phyloP scores from a whole-genome alignment of 1,140 invertebrate species.

The Drosophila burlai region DNA sequence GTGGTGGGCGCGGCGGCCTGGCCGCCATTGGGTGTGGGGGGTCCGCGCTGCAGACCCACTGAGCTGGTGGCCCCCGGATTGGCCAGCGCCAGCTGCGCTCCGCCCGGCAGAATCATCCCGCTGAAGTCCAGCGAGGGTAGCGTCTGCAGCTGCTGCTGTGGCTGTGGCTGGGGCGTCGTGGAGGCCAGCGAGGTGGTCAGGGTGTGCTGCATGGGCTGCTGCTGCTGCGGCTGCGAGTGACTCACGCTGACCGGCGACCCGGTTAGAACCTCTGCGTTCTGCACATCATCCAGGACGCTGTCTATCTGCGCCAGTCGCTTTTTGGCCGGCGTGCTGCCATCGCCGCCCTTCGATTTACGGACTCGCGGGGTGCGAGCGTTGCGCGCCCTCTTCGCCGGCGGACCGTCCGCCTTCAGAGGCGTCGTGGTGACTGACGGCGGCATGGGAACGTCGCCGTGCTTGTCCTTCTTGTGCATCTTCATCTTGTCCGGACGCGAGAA shows the following conservation, averaged over 20 bases:
- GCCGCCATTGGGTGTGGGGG: conserved; percentile 50
- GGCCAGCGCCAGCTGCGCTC: conserved; percentile 74
- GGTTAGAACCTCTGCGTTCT: conserved; percentile 55
- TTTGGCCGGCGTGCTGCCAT: conserved; percentile 59
- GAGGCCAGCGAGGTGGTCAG: conserved; percentile 41
- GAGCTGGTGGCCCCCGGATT: conserved; percentile 75
- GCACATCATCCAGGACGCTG: conserved; percentile 79
- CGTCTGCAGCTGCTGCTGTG: conserved; percentile 67
- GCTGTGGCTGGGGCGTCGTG: conserved; percentile 47
- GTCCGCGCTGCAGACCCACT: conserved; percentile 62
- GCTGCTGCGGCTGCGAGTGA: conserved; percentile 40
- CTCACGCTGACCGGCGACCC: conserved; percentile 23
- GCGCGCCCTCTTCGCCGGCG: conserved; percentile 64
- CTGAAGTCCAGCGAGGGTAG: conserved; percentile 78
- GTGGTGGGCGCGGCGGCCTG: conserved; percentile 62
- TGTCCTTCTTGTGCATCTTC: conserved; percentile 97
- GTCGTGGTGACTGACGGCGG: conserved; percentile 54
- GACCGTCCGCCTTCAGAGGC: conserved; percentile 55
- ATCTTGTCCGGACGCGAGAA: conserved; percentile 97
- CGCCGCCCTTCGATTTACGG: conserved; percentile 63
- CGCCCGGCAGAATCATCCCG: conserved; percentile 80
- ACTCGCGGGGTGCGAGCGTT: conserved; percentile 63
- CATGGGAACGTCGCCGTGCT: conserved; percentile 87
- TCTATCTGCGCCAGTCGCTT: conserved; percentile 80
- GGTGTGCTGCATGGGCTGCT: conserved; percentile 48